These are phyloP conservation scores for Uropsilus gracilis DNA, from an alignment of 2,113 vertebrate genomes.

Conservation along the genomic window DNA sequence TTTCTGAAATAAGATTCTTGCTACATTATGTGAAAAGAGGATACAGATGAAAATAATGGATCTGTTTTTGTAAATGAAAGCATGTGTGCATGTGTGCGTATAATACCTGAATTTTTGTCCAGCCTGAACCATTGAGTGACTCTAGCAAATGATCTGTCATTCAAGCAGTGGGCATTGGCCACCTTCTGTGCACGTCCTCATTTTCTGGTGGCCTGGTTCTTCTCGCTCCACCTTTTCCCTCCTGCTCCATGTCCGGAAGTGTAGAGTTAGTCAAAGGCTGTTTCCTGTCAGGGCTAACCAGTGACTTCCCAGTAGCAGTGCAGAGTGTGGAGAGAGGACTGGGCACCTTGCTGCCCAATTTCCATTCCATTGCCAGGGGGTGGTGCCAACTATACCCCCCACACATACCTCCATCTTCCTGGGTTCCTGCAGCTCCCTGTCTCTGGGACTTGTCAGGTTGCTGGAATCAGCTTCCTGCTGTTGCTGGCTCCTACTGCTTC, in stretches of 20 bases:
- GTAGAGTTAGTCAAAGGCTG: no score
- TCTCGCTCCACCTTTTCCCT: neutral
- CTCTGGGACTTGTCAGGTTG: fast-evolving
- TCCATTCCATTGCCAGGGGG: no score
- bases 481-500: neutral
- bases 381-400: no score
- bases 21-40: neutral
- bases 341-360: neutral
- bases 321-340: neutral
- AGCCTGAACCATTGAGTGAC: neutral
- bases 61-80: neutral
- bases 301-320: neutral
- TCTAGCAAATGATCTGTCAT: neutral
- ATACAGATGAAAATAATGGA: no score
- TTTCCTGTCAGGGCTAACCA: neutral
- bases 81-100: neutral
- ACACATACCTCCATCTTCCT: neutral
- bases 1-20: neutral
- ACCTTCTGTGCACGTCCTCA: no score
- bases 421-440: neutral
- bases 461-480: neutral
- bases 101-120: neutral
- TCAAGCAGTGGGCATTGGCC: neutral
- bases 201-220: neutral
- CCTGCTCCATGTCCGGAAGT: no score